Conservation (phyloP, 2,797 vertebrate species). For the Tamandua tetradactyla region DNA sequence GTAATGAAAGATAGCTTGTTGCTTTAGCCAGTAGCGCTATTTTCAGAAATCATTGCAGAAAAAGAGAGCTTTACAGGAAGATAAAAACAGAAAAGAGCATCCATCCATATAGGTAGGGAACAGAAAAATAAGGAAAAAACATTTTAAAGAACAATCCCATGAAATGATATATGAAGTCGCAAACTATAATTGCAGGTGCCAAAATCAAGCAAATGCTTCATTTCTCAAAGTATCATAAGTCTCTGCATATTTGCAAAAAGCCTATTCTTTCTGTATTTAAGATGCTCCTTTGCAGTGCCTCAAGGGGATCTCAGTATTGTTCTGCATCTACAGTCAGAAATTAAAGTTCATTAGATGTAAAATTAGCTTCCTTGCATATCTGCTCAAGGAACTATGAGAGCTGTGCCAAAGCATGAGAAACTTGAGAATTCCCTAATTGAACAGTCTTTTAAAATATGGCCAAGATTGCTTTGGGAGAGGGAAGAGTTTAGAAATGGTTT, state of each 20-base stretch:
- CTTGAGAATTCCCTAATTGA: conserved; percentile 2
- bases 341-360: conserved; percentile 20
- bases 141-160: neutral
- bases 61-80: conserved; percentile 54
- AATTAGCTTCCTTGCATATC: conserved; percentile 54
- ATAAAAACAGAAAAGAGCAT: conserved; percentile 13
- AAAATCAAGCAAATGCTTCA: conserved; percentile 5
- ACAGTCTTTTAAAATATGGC: conserved; percentile 33
- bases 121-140: conserved; percentile 31
- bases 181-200: neutral
- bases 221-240: neutral
- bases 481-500: conserved; percentile 2
- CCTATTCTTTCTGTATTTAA: neutral
- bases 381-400: neutral
- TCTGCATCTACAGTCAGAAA: conserved; percentile 31
- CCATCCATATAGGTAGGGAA: neutral
- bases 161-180: neutral
- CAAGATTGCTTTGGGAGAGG: neutral
- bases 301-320: neutral
- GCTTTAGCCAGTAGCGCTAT: neutral
- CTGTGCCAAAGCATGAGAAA: neutral
- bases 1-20: neutral
- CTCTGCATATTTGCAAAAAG: neutral
- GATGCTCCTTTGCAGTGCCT: neutral
- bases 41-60: conserved; percentile 51